phyloP scores from a whole-genome alignment of 2,113 vertebrate genomes.

The Corythornis vintsioides region DNA sequence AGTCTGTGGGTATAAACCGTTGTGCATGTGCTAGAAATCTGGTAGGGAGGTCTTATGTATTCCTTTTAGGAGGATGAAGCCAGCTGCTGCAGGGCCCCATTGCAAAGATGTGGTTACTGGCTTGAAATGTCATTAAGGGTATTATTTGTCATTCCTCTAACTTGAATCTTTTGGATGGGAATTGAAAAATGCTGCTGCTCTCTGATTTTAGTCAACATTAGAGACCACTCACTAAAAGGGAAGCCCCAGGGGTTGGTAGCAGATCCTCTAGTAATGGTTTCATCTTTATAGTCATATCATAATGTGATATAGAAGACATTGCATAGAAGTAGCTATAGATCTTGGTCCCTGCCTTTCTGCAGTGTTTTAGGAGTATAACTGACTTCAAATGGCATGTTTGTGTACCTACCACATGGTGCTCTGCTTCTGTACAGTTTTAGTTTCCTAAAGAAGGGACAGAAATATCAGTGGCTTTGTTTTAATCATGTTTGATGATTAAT shows the following conservation, averaged over 20 bases:
- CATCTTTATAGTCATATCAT: neutral
- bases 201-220: neutral
- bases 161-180: neutral
- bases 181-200: neutral
- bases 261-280: neutral
- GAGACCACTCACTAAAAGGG: neutral
- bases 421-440: neutral
- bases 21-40: constrained; percentile 1
- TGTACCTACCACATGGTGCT: neutral
- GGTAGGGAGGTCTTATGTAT: neutral
- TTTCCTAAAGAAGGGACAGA: neutral
- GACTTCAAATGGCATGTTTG: neutral
- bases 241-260: neutral
- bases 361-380: neutral
- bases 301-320: neutral
- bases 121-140: neutral
- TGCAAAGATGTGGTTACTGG: neutral
- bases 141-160: neutral
- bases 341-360: neutral
- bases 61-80: neutral
- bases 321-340: neutral
- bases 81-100: neutral
- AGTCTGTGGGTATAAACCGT: neutral
- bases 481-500: neutral
- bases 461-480: neutral